Evolutionary conservation across 1,140 invertebrate species (phyloP).

Genomic region (Leptopilina boulardi): DNA sequence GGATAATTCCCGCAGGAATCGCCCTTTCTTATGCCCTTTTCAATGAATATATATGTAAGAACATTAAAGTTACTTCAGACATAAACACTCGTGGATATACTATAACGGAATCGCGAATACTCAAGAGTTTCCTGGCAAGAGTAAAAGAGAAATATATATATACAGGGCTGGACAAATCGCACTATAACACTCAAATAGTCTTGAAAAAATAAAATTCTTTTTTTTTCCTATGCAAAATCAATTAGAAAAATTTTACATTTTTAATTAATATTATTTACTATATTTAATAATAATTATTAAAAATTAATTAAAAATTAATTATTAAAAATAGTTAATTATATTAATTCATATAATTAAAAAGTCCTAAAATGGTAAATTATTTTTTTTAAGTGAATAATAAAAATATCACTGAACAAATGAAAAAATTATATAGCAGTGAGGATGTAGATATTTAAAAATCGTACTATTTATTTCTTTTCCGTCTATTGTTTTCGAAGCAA

Average conservation of each 20-base stretch:
- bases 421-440: background rate
- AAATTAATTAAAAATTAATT: too few relatives aligned
- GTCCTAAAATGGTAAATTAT: background rate
- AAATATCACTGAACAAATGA: background rate
- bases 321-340: too few relatives aligned
- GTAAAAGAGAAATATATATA: background rate
- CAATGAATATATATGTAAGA: constrained; percentile 4
- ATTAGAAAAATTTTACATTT: too few relatives aligned
- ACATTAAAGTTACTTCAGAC: constrained; percentile 11
- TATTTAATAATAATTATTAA: too few relatives aligned
- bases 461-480: constrained; percentile 7
- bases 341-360: too few relatives aligned
- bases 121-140: constrained; percentile 11
- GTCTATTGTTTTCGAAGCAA: background rate
- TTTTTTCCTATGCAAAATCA: too few relatives aligned
- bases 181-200: background rate
- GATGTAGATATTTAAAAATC: background rate
- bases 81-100: background rate
- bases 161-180: constrained; percentile 10
- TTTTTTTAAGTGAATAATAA: background rate
- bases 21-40: constrained; percentile 4
- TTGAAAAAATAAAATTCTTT: too few relatives aligned
- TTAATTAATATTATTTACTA: too few relatives aligned
- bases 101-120: background rate
- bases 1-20: background rate